Base-by-base conservation (phyloP, 2,797 vertebrate genomes). In the Helicolenus hilgendorfi region DNA sequence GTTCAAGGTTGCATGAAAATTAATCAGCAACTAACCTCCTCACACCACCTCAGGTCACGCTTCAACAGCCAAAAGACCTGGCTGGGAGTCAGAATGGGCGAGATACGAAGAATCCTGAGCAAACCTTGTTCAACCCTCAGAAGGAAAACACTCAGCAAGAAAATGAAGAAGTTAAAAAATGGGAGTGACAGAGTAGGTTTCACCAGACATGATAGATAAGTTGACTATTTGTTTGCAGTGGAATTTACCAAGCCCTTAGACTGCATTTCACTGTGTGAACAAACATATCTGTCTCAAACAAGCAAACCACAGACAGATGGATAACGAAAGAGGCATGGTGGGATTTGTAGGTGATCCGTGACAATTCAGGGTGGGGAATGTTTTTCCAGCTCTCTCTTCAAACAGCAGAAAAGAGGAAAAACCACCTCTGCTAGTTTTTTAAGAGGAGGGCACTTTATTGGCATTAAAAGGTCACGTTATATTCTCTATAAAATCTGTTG, bases 1-100 rank as follows among this genome's bases (percentile, higher is more conserved):
- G 97, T 97, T 97, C 97, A 97, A 98, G 97, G 97, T 96, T 96
- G 95, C 92, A 83, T 83, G 71, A 77, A 96, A 91, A 96, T 96
- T 97, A 96, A 97, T 97, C 90, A 97, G 88, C 94, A 96, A 96
- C 94, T 92, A 97, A 94, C 90, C 92, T 87, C 89, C 92, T 91
- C 93, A 69, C 84, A 90, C 90, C 80, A 94, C 89, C 80, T 84
- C 70, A 69, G 91, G 95, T 91, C 95, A 89, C 4, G 27, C 84
- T 92, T 80, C 58, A 67, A 38, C 76, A 83, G 76, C 77, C 71
- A 13, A n/a, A 41, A 70, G 79, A 60, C 53, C 72, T 73, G 83
- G 24, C 82, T 65, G 76, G 11, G 58, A 75, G 74, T 26, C 63
- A n/a, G 35, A 13, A 38, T 41, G 18, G 64, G 38, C 20, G n/a